Conservation (phyloP, 2,888 invertebrate species). For the Dryobota labecula region DNA sequence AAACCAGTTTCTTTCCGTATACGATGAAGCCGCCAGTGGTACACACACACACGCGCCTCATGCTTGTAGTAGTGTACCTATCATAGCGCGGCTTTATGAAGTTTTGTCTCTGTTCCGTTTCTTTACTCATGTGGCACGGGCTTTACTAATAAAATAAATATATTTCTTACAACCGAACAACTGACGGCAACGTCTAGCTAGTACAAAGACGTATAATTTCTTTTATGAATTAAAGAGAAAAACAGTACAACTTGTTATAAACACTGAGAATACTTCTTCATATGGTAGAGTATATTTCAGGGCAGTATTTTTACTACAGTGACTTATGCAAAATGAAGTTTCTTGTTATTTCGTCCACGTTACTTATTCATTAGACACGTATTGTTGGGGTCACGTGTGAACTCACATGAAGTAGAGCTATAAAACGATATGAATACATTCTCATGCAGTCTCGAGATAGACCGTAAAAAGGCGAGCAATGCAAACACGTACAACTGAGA, state of each 20-base stretch:
- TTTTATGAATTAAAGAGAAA: slow-evolving; percentile 1
- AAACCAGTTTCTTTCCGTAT: no score
- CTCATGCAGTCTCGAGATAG: slow-evolving; percentile 41
- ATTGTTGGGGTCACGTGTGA: slow-evolving; percentile 38
- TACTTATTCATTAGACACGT: slow-evolving; percentile 15
- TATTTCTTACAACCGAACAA: neutral
- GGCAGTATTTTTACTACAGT: slow-evolving; percentile 1
- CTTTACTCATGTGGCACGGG: no score
- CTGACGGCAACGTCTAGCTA: neutral
- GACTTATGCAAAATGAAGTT: slow-evolving; percentile 1
- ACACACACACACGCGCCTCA: no score
- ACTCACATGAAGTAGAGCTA: slow-evolving; percentile 37
- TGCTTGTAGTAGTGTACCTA: no score
- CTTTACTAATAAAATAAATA: slow-evolving; percentile 14
- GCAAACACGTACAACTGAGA: slow-evolving; percentile 64
- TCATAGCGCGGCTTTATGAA: no score
- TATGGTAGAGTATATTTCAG: neutral
- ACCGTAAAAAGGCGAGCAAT: slow-evolving; percentile 63
- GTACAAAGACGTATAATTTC: neutral
- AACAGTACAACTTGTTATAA: neutral
- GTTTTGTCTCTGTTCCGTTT: no score
- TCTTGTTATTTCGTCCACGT: slow-evolving; percentile 4
- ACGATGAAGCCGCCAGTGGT: no score
- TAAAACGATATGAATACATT: slow-evolving; percentile 46
- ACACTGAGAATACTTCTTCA: neutral